Conservation (phyloP, 2,113 vertebrate genomes). For the Xiphophorus couchianus region DNA sequence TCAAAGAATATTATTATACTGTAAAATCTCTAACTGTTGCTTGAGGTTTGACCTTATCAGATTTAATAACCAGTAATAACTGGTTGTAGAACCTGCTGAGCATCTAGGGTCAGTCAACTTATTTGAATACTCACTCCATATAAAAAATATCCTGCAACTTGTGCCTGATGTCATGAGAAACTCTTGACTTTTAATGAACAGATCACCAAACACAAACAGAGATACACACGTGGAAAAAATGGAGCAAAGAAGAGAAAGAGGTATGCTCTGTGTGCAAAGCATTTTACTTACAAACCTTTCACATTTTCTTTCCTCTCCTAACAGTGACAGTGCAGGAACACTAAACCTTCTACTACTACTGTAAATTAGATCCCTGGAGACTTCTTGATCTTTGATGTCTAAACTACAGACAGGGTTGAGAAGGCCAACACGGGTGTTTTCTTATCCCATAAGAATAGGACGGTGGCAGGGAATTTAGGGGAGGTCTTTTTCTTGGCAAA, state of each 20-base stretch:
- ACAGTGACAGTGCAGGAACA: constrained; percentile 15
- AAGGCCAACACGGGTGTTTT: constrained; percentile 41
- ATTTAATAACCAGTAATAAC: constrained; percentile 25
- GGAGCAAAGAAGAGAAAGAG: constrained; percentile 2
- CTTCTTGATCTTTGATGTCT: constrained; percentile 31
- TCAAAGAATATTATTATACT: not conserved
- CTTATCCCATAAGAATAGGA: constrained; percentile 29
- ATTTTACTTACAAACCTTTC: constrained; percentile 25
- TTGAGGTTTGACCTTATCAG: constrained; percentile 14
- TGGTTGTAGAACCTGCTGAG: constrained; percentile 14
- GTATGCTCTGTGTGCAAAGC: constrained; percentile 6
- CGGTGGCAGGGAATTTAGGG: constrained; percentile 19
- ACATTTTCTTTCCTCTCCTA: constrained; percentile 22
- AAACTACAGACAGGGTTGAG: constrained; percentile 34
- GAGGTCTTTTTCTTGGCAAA: not conserved
- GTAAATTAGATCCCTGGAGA: constrained; percentile 58
- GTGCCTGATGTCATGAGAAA: constrained; percentile 15
- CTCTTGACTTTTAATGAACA: constrained; percentile 24
- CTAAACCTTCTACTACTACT: constrained; percentile 29
- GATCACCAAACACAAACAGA: not conserved
- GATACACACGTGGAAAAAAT: not conserved
- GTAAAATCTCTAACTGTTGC: not conserved
- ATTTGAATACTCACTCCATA: constrained; percentile 15
- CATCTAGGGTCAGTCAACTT: constrained; percentile 15
- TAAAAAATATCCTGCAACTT: constrained; percentile 8